Conservation (phyloP, 2,888 invertebrate genomes). For the Fragum sueziense region DNA sequence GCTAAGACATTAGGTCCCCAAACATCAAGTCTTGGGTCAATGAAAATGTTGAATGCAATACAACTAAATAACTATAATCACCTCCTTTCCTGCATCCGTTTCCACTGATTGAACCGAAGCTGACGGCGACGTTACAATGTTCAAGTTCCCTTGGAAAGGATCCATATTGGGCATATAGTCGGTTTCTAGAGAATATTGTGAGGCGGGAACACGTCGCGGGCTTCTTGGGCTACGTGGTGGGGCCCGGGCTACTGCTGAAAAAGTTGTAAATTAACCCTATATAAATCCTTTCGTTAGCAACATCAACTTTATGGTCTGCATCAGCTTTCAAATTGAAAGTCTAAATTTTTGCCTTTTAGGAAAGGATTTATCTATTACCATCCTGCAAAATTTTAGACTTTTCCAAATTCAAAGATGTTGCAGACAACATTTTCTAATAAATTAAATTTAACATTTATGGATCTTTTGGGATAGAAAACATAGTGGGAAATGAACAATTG, state of each 20-base stretch:
- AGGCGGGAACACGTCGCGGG: background rate
- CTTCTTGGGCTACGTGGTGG: slow-evolving; percentile 10
- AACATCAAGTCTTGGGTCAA: too few species aligned
- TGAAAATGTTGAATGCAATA: too few species aligned
- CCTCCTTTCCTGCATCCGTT: slow-evolving; percentile 70
- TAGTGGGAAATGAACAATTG: background rate
- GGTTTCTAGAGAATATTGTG: slow-evolving; percentile 70
- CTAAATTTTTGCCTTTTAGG: too few species aligned
- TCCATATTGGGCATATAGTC: slow-evolving; percentile 76
- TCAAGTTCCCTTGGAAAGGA: slow-evolving; percentile 72
- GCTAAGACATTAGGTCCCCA: too few species aligned
- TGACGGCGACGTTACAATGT: slow-evolving; percentile 61
- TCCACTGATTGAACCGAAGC: slow-evolving; percentile 42
- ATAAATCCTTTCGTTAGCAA: too few species aligned
- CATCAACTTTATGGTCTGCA: too few species aligned
- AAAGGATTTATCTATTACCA: too few species aligned
- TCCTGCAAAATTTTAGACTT: background rate
- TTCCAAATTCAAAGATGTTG: background rate
- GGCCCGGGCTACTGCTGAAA: background rate
- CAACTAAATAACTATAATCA: slow-evolving; percentile 33
- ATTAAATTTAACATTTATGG: too few species aligned
- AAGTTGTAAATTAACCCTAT: too few species aligned
- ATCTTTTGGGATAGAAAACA: background rate
- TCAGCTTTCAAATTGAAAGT: too few species aligned
- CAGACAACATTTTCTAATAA: too few species aligned